Evolutionary conservation across 2,888 invertebrate species (phyloP).

Genomic region (Drosophila paramelanica): DNA sequence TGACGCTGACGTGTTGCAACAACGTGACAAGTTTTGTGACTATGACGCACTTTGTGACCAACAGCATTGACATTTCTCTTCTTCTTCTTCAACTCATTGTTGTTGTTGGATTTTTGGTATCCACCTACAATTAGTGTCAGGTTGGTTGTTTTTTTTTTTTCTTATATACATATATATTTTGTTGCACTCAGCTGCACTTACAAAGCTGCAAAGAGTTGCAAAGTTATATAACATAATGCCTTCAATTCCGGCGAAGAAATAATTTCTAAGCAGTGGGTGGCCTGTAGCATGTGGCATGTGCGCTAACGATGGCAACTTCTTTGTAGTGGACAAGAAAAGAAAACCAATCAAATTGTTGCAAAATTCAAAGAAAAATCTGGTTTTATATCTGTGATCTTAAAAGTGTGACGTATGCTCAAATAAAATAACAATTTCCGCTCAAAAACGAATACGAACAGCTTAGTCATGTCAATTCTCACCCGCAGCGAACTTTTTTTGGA

Average conservation of each 20-base stretch:
- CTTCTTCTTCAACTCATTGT: neutral
- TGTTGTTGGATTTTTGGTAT: neutral
- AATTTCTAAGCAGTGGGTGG: slow-evolving; percentile 10
- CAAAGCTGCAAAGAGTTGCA: slow-evolving; percentile 23
- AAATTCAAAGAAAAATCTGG: neutral
- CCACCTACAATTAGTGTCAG: slow-evolving; percentile 18
- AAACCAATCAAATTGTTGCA: slow-evolving; percentile 25
- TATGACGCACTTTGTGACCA: slow-evolving; percentile 61
- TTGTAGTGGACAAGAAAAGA: slow-evolving; percentile 4
- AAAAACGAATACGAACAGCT: slow-evolving; percentile 3
- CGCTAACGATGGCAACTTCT: slow-evolving; percentile 2
- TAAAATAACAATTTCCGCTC: neutral
- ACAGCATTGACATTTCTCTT: slow-evolving; percentile 42
- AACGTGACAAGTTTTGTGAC: slow-evolving; percentile 55
- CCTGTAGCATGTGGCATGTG: slow-evolving; percentile 20
- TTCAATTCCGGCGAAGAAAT: neutral
- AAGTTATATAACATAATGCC: slow-evolving; percentile 37
- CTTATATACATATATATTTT: neutral
- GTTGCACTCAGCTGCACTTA: slow-evolving; percentile 38
- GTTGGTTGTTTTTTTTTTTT: slow-evolving; percentile 4
- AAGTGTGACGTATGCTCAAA: neutral
- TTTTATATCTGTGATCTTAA: neutral
- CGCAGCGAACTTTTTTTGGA: slow-evolving; percentile 5
- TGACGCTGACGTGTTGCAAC: slow-evolving; percentile 55
- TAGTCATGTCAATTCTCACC: slow-evolving; percentile 21